Base-by-base conservation (phyloP, 1,140 invertebrate species). In the Rhopalosiphum padi region DNA sequence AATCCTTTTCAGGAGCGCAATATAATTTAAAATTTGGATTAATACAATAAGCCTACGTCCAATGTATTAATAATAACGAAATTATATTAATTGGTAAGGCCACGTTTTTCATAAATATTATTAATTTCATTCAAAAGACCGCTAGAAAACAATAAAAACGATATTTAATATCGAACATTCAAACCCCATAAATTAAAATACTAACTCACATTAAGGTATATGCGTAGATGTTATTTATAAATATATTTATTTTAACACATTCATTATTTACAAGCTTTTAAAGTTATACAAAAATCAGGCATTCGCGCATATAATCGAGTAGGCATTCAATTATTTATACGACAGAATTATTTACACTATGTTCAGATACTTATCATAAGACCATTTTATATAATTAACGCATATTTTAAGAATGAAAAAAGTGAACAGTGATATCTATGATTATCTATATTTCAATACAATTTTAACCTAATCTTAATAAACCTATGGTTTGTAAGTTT, bases 41-140 rank as follows among this genome's bases (percentile, higher is more conserved):
- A 15, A 68, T 9, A 60, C 60, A 68, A 68, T 15, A 77, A 5
- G n/a, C 15, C 60, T n/a, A 85, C 22, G 9, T 35, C 83, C 30
- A 85, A 25, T 25, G 3, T 25, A 41, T 85, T 85, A 43, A 43
- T 85, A 85, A 85, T 41, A 43, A 43, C 83, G 41, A 86, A 5
- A 86, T 86, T 88, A n/a, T 77, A 77, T 51, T 88, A 51, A 88
- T 35, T 88, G 48, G n/a, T 51, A 88, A 86, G 85, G 25, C 5
- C 41, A 46, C 30, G 15, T 77, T 77, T 77, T 86, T 86, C 22
- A 83, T 37, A 86, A 43, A 46, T 86, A 86, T 43, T 30, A 23
- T 86, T 43, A 0, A 86, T 43, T 77, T 86, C 41, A 86, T 85
- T 23, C 0, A 68, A 68, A 68, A 77, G 1, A n/a, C 15, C 30